phyloP scores from a whole-genome alignment of 1,140 invertebrate species.

The Bombus picipes region DNA sequence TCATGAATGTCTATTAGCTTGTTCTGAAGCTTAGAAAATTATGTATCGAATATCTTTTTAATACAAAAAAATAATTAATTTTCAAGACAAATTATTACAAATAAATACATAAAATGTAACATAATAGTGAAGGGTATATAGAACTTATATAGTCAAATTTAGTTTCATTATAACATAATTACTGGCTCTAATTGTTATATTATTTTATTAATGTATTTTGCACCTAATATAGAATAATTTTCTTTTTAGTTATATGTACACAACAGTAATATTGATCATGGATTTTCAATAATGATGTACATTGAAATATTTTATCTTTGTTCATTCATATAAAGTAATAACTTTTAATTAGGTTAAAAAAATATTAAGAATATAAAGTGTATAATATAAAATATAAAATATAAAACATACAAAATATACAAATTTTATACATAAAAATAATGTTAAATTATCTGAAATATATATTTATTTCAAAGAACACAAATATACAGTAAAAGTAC shows the following conservation, averaged over 20 bases:
- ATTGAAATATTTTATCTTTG: not conserved
- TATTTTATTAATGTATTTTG: not conserved
- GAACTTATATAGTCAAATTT: not conserved
- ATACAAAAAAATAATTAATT: not conserved
- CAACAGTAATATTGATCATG: not conserved
- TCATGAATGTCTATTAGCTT: not conserved
- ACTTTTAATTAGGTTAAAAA: slow-evolving; percentile 19
- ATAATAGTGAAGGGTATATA: not conserved
- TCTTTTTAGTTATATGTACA: not conserved
- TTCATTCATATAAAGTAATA: slow-evolving; percentile 4
- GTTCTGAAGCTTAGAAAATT: not conserved
- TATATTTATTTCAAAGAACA: not conserved
- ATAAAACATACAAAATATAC: not conserved
- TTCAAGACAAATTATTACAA: not conserved
- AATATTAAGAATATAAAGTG: not conserved
- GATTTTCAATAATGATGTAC: not conserved
- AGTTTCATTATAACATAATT: too few relatives aligned
- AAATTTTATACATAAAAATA: slow-evolving; percentile 11
- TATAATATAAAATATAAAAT: not conserved
- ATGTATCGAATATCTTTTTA: not conserved
- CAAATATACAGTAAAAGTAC: not conserved
- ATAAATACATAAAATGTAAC: not conserved
- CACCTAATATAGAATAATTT: not conserved
- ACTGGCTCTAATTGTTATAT: not conserved
- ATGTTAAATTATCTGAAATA: not conserved